These are phyloP conservation scores for Pionites leucogaster DNA, from an alignment of 2,113 vertebrate genomes.

Conservation along the genomic window DNA sequence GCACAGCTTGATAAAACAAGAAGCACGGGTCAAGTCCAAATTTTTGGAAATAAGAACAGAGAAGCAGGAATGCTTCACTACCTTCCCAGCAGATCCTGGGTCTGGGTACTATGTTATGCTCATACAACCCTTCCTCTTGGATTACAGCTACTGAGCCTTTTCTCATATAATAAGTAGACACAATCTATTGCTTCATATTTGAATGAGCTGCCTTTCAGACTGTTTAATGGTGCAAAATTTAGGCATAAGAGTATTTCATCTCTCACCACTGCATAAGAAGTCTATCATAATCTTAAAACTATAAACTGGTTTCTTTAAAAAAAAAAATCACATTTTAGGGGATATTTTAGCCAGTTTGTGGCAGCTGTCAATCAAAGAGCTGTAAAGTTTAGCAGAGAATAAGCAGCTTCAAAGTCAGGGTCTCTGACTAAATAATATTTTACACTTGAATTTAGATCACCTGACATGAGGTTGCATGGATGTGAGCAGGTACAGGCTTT, in stretches of 20 bases:
- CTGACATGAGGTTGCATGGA: background rate
- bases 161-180: background rate
- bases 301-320: fast-evolving
- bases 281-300: background rate
- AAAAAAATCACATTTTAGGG: background rate
- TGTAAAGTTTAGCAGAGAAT: background rate
- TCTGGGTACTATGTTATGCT: background rate
- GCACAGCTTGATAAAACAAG: background rate
- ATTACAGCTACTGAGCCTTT: background rate
- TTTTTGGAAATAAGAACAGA: background rate
- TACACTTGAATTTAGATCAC: background rate
- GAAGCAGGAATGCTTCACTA: background rate
- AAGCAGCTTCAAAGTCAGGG: background rate
- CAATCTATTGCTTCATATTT: background rate
- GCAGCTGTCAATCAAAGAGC: background rate
- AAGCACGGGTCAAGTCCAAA: background rate
- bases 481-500: background rate
- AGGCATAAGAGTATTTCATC: background rate
- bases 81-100: background rate
- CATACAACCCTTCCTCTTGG: background rate
- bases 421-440: background rate
- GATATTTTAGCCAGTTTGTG: background rate
- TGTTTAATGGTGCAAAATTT: background rate
- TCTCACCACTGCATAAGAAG: background rate
- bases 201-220: background rate